Conservation (phyloP, 2,113 vertebrate species). For the Rhea pennata region DNA sequence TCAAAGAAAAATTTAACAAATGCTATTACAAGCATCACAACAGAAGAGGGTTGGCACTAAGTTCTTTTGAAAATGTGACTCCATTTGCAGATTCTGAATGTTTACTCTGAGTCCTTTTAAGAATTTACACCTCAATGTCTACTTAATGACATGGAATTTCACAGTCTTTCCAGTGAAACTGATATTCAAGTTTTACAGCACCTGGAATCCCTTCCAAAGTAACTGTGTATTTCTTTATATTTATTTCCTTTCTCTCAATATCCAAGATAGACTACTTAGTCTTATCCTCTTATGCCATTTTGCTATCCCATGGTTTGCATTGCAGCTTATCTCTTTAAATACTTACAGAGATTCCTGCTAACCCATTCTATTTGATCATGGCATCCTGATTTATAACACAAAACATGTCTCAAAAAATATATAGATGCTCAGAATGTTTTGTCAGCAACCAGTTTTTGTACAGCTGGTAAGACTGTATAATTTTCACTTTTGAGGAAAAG, state of each 20-base stretch:
- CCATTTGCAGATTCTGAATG: background rate
- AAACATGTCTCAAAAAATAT: background rate
- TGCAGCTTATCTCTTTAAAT: background rate
- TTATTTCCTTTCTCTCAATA: background rate
- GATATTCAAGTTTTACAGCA: background rate
- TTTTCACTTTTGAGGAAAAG: conserved; percentile 10
- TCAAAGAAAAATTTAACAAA: background rate
- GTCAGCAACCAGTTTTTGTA: conserved; percentile 5
- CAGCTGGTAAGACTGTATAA: background rate
- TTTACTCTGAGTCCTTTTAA: background rate
- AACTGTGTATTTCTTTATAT: background rate
- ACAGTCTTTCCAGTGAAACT: background rate
- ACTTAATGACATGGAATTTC: background rate
- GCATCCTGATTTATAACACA: background rate
- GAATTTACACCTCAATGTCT: background rate
- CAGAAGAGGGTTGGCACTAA: background rate
- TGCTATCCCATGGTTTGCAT: background rate
- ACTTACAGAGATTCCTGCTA: background rate
- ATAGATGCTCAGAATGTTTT: background rate
- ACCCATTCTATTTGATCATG: background rate
- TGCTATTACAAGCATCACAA: background rate
- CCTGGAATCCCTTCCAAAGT: background rate
- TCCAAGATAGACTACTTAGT: background rate
- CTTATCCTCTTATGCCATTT: background rate
- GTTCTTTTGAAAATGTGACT: background rate